Conservation (phyloP, 2,888 invertebrate species). For the Synanthedon myopaeformis region DNA sequence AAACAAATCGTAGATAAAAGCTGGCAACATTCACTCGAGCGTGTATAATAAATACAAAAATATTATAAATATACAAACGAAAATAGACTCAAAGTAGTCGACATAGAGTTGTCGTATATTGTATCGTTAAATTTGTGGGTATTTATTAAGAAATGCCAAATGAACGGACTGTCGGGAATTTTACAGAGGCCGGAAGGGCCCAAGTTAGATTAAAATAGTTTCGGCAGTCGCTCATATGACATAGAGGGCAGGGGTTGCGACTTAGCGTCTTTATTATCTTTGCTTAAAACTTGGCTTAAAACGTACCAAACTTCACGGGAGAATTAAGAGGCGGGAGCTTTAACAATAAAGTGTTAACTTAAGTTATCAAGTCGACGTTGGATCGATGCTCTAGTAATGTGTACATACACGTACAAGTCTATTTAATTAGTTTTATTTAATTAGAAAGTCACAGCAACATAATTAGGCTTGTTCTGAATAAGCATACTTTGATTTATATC, state of each 20-base stretch:
- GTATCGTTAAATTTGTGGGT: slow-evolving; percentile 15
- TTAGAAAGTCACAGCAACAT: too few relatives aligned
- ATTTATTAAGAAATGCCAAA: slow-evolving; percentile 50
- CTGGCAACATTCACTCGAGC: not conserved
- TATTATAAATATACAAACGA: slow-evolving; percentile 4
- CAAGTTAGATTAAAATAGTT: slow-evolving; percentile 60
- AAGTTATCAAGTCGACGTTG: too few relatives aligned
- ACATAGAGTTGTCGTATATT: slow-evolving; percentile 4
- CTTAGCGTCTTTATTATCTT: slow-evolving; percentile 1
- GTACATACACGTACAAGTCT: too few relatives aligned
- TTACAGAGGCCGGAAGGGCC: slow-evolving; percentile 33
- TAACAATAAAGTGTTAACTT: too few relatives aligned
- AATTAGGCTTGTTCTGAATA: too few relatives aligned
- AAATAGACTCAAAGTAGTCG: slow-evolving; percentile 6
- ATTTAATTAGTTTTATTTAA: too few relatives aligned
- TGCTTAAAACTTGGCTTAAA: not conserved
- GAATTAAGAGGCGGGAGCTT: not conserved
- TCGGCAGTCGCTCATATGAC: slow-evolving; percentile 24
- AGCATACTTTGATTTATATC: too few relatives aligned
- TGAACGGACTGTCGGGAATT: slow-evolving; percentile 30
- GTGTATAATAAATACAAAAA: not conserved
- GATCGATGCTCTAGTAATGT: too few relatives aligned
- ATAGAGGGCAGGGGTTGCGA: slow-evolving; percentile 5
- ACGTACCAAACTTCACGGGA: not conserved
- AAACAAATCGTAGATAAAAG: not conserved